Evolutionary conservation across 2,888 invertebrate species (phyloP).

Genomic region (Carcina quercana): DNA sequence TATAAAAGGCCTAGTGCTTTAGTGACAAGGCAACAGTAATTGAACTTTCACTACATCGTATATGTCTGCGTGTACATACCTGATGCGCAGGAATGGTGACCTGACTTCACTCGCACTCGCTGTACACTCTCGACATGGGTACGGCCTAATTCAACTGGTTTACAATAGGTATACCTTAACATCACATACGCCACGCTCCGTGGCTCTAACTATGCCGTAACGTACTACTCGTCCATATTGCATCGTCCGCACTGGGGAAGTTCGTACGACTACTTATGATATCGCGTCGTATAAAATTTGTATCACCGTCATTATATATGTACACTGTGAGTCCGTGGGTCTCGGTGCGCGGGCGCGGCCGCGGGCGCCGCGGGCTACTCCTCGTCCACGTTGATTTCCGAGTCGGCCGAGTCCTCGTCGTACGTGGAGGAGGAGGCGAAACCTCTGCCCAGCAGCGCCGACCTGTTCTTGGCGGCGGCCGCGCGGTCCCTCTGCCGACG

Average conservation of each 20-base stretch:
- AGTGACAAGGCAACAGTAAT: slow-evolving; percentile 18
- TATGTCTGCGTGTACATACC: slow-evolving; percentile 60
- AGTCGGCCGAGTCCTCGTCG: slow-evolving; percentile 69
- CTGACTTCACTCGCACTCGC: slow-evolving; percentile 50
- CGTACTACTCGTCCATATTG: slow-evolving; percentile 48
- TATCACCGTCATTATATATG: slow-evolving; percentile 25
- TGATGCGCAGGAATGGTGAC: slow-evolving; percentile 41
- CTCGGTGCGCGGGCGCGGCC: slow-evolving; percentile 12
- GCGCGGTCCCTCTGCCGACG: slow-evolving; percentile 96
- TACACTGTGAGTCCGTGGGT: slow-evolving; percentile 31
- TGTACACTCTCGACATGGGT: slow-evolving; percentile 49
- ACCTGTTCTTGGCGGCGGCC: slow-evolving; percentile 98
- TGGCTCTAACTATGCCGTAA: slow-evolving; percentile 45
- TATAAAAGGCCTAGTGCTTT: slow-evolving; percentile 15
- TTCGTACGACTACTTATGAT: slow-evolving; percentile 18
- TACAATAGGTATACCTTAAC: slow-evolving; percentile 47
- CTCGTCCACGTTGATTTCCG: slow-evolving; percentile 70
- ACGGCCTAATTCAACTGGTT: slow-evolving; percentile 46
- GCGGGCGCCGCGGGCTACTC: slow-evolving; percentile 39
- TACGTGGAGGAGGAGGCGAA: slow-evolving; percentile 69
- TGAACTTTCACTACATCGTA: slow-evolving; percentile 29
- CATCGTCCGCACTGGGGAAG: slow-evolving; percentile 42
- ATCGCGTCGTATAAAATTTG: slow-evolving; percentile 17
- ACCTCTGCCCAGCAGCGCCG: slow-evolving; percentile 70
- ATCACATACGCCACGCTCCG: slow-evolving; percentile 53